Percentiles rank a stretch among this genome's conserved stretches.
Conservation (phyloP, 2,888 invertebrate genomes). For the Apodemia mormo region DNA sequence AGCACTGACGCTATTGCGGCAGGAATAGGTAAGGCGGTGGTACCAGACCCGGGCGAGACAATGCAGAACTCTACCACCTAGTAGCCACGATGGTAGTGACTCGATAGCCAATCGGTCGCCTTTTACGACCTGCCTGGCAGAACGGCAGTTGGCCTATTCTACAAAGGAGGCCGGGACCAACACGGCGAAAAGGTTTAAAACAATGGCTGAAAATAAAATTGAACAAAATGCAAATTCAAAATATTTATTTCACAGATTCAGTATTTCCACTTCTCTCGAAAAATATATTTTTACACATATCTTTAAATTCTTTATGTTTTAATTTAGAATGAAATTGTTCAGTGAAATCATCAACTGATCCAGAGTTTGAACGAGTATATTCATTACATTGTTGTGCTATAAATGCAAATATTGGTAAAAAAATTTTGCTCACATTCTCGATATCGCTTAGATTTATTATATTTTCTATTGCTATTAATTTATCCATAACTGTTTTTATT, state of each 20-base stretch:
- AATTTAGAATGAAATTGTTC: conserved; percentile 40
- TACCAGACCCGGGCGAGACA: too few species aligned
- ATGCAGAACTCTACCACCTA: too few species aligned
- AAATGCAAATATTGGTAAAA: conserved; percentile 59
- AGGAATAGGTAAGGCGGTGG: too few species aligned
- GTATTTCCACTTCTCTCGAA: conserved; percentile 14
- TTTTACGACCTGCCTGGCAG: too few species aligned
- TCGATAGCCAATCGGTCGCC: too few species aligned
- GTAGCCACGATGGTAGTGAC: too few species aligned
- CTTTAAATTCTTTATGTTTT: conserved; percentile 43
- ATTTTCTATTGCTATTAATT: conserved; percentile 48
- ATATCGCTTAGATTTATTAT: conserved; percentile 45
- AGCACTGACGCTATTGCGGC: too few species aligned
- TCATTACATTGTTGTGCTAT: conserved; percentile 52
- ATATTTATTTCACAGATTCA: background rate
- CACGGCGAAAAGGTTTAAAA: too few species aligned
- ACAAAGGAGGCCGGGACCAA: too few species aligned
- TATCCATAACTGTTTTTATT: conserved; percentile 47
- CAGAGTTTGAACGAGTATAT: conserved; percentile 31
- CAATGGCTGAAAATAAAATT: background rate
- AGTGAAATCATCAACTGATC: conserved; percentile 39
- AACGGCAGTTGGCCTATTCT: too few species aligned
- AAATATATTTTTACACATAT: conserved; percentile 42
- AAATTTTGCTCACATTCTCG: conserved; percentile 47
- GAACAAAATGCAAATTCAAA: background rate